These are phyloP conservation scores for Orbicella faveolata DNA, from an alignment of 64 coral and sea anemone genomes.

Conservation along the genomic window DNA sequence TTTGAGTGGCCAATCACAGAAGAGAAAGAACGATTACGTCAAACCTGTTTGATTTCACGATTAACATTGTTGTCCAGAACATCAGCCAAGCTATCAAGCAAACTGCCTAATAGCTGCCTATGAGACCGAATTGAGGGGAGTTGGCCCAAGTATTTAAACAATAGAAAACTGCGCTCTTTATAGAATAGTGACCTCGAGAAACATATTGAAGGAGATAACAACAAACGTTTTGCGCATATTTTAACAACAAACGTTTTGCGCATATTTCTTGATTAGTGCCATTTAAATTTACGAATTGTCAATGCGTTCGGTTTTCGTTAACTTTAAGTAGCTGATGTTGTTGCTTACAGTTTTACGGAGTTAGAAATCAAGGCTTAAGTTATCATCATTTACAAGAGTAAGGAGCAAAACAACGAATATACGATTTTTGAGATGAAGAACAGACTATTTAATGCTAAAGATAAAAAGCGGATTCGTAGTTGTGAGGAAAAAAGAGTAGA, in stretches of 20 bases:
- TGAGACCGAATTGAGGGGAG: not conserved
- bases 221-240: not conserved
- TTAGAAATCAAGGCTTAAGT: not conserved
- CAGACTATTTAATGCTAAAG: not conserved
- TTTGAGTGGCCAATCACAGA: constrained; percentile 39
- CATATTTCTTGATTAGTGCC: not conserved
- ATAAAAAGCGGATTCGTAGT: not conserved
- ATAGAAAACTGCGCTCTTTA: not conserved
- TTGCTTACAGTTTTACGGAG: not conserved
- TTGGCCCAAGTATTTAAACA: not conserved
- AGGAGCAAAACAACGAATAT: not conserved
- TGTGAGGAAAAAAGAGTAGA: not conserved
- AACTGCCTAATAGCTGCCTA: not conserved
- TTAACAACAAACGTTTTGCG: not conserved
- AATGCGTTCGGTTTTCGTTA: not conserved
- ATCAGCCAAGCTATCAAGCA: no score
- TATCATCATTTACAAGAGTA: not conserved
- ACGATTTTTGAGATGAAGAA: not conserved
- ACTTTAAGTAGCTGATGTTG: not conserved
- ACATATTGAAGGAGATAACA: not conserved
- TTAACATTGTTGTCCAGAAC: no score
- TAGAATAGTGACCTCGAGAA: not conserved
- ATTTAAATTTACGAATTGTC: not conserved
- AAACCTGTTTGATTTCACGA: constrained; percentile 30
- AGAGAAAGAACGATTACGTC: constrained; percentile 47